Percentiles rank a stretch among this genome's conserved stretches.
Evolutionary conservation across 2,797 vertebrate species (phyloP).

Genomic region (Urophycis tenuis): DNA sequence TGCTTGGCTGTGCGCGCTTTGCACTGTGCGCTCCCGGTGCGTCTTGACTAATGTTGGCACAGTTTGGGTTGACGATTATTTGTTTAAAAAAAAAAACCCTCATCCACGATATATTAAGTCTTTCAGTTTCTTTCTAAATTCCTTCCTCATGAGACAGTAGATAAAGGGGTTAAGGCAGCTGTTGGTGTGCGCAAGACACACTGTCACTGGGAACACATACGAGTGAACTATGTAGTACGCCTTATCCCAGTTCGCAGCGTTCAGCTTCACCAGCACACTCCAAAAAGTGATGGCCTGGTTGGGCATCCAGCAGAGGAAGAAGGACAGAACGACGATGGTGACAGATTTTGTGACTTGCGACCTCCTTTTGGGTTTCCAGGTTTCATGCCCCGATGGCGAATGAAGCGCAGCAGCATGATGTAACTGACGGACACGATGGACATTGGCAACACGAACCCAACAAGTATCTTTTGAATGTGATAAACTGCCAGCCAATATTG

Average conservation of each 20-base stretch:
- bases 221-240: constrained; percentile 71
- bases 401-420: constrained; percentile 63
- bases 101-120: constrained; percentile 49
- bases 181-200: constrained; percentile 74
- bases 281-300: constrained; percentile 72
- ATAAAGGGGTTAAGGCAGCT: constrained; percentile 75
- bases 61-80: neutral
- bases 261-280: constrained; percentile 75
- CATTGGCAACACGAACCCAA: constrained; percentile 72
- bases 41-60: neutral
- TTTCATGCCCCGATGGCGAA: constrained; percentile 62
- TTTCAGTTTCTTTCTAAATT: constrained; percentile 67
- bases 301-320: constrained; percentile 73
- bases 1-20: no score
- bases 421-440: constrained; percentile 68
- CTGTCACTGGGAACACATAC: constrained; percentile 71
- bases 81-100: neutral
- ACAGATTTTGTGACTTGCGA: constrained; percentile 67
- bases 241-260: constrained; percentile 64
- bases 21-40: neutral
- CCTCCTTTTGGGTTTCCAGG: constrained; percentile 55
- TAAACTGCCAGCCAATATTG: constrained; percentile 73
- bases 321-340: constrained; percentile 66
- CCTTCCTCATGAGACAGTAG: constrained; percentile 71
- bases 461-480: constrained; percentile 72